Conservation (phyloP, 2,888 invertebrate genomes). For the Tenthredo livida region DNA sequence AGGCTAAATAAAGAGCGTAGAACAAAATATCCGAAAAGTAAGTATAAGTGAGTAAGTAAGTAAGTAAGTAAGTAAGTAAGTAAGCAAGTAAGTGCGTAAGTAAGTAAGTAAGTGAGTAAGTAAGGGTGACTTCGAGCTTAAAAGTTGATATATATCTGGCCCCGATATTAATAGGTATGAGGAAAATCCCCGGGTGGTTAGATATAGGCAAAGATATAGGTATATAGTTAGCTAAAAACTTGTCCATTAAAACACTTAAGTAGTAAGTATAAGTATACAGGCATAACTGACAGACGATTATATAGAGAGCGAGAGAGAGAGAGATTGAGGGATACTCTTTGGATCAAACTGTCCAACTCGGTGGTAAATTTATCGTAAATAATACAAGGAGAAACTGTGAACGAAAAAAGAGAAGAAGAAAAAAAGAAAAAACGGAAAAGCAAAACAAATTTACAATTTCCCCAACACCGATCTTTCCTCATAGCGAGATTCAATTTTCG, state of each 20-base stretch:
- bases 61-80: not conserved
- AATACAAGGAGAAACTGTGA: constrained; percentile 31
- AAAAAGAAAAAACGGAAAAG: not conserved
- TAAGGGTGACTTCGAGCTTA: constrained; percentile 63
- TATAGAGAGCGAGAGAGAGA: not conserved
- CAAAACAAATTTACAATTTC: not conserved
- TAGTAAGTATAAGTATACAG: constrained; percentile 75
- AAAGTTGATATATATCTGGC: constrained; percentile 71
- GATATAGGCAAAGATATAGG: not conserved
- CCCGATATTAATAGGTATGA: not conserved
- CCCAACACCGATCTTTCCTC: not conserved
- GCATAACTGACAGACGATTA: constrained; percentile 71
- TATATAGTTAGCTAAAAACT: constrained; percentile 71
- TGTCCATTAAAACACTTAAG: constrained; percentile 77
- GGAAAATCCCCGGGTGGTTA: not conserved
- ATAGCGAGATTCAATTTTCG: constrained; percentile 73
- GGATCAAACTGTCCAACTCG: constrained; percentile 72
- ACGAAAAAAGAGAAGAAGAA: not conserved
- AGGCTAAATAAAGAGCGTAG: not conserved
- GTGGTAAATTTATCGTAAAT: constrained; percentile 70
- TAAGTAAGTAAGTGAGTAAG: not conserved
- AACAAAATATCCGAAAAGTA: not conserved
- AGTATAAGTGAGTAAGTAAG: not conserved
- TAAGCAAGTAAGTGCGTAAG: too few species aligned
- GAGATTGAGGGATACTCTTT: constrained; percentile 65